Evolutionary conservation across 1,140 invertebrate genomes (phyloP).

Genomic region (Gyrodactylus salaris): DNA sequence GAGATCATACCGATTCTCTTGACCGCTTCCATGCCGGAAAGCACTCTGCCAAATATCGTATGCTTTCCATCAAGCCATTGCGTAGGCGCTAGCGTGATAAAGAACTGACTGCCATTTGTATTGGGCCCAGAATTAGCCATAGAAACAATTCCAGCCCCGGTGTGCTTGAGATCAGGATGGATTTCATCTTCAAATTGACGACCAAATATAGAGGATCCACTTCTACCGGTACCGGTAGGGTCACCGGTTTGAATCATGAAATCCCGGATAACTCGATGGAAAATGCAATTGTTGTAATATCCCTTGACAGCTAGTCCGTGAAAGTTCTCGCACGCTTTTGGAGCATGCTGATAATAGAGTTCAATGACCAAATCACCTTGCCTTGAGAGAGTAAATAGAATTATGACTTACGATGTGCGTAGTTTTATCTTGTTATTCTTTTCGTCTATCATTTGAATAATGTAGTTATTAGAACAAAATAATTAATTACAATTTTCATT

Average conservation of each 20-base stretch:
- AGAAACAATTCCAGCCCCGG: constrained; percentile 43
- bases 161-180: constrained; percentile 60
- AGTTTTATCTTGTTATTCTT: background rate
- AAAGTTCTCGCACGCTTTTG: constrained; percentile 73
- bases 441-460: background rate
- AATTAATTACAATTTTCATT: too few species aligned
- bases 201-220: constrained; percentile 80
- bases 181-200: constrained; percentile 72
- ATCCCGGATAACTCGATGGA: constrained; percentile 69
- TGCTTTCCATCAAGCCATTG: constrained; percentile 93
- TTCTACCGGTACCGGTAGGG: constrained; percentile 59
- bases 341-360: constrained; percentile 85
- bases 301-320: constrained; percentile 56
- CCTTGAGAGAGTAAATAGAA: constrained; percentile 22
- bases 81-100: constrained; percentile 71
- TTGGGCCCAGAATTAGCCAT: constrained; percentile 83
- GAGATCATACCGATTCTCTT: constrained; percentile 64
- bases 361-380: constrained; percentile 68
- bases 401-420: background rate
- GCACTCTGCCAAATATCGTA: constrained; percentile 59
- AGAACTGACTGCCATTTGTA: constrained; percentile 89
- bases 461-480: background rate
- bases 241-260: constrained; percentile 73
- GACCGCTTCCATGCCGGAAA: constrained; percentile 51
- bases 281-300: constrained; percentile 78